Evolutionary conservation across 2,888 invertebrate genomes (phyloP).

Genomic region (Deilephila elpenor): DNA sequence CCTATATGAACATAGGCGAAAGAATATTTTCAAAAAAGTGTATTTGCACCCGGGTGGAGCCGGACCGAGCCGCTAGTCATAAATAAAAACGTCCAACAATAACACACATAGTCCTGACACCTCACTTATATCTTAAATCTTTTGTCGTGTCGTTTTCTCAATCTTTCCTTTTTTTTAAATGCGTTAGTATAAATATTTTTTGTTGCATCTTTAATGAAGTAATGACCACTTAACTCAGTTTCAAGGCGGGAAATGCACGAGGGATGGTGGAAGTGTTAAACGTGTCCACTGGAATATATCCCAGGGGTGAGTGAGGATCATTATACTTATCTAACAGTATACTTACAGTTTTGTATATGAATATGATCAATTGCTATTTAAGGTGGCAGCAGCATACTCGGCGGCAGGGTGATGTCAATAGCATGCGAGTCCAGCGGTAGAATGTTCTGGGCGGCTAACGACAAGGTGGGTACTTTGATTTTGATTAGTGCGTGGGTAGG

Average conservation of each 20-base stretch:
- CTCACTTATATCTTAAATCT: too few species aligned
- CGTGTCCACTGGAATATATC: constrained; percentile 93
- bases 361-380: constrained; percentile 18
- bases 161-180: too few species aligned
- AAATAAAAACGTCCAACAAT: too few species aligned
- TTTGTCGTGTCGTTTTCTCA: too few species aligned
- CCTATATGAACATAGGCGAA: too few species aligned
- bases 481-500: neutral
- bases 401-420: constrained; percentile 87
- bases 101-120: too few species aligned
- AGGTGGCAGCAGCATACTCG: constrained; percentile 84
- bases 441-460: constrained; percentile 93
- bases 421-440: constrained; percentile 91
- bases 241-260: constrained; percentile 88
- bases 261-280: constrained; percentile 92
- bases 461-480: constrained; percentile 77
- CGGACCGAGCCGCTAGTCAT: too few species aligned
- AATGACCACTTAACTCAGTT: constrained; percentile 43
- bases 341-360: neutral
- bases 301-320: constrained; percentile 76
- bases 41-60: too few species aligned
- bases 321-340: neutral
- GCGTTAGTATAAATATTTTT: too few species aligned
- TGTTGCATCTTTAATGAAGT: too few species aligned
- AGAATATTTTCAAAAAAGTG: too few species aligned